Conservation (phyloP, 1,140 invertebrate genomes). For the Drosophila bifasciata region DNA sequence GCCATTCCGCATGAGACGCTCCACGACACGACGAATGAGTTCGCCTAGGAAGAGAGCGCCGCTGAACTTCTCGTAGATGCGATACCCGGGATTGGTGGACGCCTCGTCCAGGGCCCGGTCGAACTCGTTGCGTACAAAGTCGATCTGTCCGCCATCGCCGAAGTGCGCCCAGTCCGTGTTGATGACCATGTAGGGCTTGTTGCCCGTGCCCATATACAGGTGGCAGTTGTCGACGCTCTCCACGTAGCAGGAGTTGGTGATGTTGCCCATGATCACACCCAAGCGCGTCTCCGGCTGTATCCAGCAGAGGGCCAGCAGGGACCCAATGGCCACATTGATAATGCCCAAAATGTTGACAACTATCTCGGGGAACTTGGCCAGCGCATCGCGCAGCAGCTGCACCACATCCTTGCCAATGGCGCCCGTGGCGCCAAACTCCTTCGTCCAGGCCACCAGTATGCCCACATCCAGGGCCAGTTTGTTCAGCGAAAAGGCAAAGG, state of each 20-base stretch:
- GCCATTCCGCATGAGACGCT: constrained; percentile 49
- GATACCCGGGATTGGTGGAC: constrained; percentile 91
- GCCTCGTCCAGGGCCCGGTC: constrained; percentile 92
- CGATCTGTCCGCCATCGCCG: constrained; percentile 93
- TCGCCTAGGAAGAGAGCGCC: constrained; percentile 96
- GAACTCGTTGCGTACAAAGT: constrained; percentile 94
- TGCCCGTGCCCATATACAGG: constrained; percentile 85
- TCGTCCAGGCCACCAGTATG: constrained; percentile 94
- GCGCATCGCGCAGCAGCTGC: constrained; percentile 90
- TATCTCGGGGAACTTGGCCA: constrained; percentile 85
- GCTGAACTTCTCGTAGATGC: constrained; percentile 96
- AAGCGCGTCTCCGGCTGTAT: constrained; percentile 64
- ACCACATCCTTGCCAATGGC: constrained; percentile 92
- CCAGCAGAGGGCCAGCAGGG: constrained; percentile 86
- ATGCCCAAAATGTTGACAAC: constrained; percentile 94
- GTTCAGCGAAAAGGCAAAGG: constrained; percentile 97
- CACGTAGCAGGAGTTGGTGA: constrained; percentile 98
- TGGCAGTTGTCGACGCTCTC: constrained; percentile 87
- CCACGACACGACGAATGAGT: constrained; percentile 86
- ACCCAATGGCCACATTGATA: constrained; percentile 98
- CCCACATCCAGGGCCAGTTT: constrained; percentile 96
- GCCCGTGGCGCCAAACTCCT: constrained; percentile 58
- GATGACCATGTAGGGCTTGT: constrained; percentile 89
- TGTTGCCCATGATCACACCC: constrained; percentile 90
- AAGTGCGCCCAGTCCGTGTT: constrained; percentile 99